Evolutionary conservation across 2,113 vertebrate species (phyloP).

Genomic region (Microcebus tavaratra): DNA sequence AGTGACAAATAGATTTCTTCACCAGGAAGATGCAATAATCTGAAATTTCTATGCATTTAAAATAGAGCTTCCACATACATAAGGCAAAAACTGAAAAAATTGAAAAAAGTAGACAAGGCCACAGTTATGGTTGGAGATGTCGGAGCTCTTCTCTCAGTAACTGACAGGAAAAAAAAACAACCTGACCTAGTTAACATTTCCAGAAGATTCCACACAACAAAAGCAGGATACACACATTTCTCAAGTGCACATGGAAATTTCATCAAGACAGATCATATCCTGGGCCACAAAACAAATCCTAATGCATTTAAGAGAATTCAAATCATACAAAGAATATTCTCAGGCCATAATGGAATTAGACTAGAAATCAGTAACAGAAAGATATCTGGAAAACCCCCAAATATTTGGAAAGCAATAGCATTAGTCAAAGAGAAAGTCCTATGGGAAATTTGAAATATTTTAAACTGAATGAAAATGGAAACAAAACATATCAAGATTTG

Average conservation of each 20-base stretch:
- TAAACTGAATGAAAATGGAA: not conserved
- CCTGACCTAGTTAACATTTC: too few relatives aligned
- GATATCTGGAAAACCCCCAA: not conserved
- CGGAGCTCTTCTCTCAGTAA: not conserved
- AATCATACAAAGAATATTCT: not conserved
- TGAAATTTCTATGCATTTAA: not conserved
- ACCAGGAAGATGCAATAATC: not conserved
- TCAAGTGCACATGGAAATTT: not conserved
- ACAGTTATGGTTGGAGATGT: rapidly evolving
- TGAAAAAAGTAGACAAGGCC: not conserved
- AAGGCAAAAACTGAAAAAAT: not conserved
- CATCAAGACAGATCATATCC: not conserved
- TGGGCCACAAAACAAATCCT: not conserved
- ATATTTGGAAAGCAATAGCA: not conserved
- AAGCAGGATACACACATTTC: not conserved
- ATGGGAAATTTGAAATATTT: not conserved
- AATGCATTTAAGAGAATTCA: not conserved
- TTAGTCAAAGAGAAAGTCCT: not conserved
- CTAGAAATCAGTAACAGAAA: not conserved
- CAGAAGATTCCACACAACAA: not conserved
- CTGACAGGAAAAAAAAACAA: not conserved
- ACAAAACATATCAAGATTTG: not conserved
- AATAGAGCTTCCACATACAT: not conserved
- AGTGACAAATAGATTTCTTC: too few relatives aligned
- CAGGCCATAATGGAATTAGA: not conserved